phyloP scores from a whole-genome alignment of 2,888 invertebrate genomes.

The Luffia ferchaultella region DNA sequence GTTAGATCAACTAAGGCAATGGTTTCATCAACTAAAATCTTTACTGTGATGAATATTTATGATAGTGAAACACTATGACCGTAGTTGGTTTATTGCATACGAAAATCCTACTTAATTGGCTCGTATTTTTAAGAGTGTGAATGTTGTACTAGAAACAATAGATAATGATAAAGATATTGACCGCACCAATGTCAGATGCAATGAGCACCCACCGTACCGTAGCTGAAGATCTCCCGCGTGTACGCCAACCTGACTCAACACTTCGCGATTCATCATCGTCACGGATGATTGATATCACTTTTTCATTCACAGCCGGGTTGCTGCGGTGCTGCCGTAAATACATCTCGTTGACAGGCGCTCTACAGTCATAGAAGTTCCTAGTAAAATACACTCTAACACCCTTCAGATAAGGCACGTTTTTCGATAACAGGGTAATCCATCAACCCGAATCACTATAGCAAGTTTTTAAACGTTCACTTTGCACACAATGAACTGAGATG shows the following conservation, averaged over 20 bases:
- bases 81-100: too few species aligned
- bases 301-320: neutral
- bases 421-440: too few species aligned
- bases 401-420: neutral
- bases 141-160: too few species aligned
- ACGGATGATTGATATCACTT: neutral
- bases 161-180: too few species aligned
- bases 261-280: neutral
- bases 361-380: neutral
- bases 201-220: too few species aligned
- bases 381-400: neutral
- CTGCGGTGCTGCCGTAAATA: neutral
- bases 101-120: too few species aligned
- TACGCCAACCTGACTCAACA: neutral
- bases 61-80: too few species aligned
- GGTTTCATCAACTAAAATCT: too few species aligned
- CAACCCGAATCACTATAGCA: neutral
- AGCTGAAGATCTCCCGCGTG: neutral
- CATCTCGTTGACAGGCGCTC: neutral
- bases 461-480: neutral
- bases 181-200: too few species aligned
- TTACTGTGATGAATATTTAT: too few species aligned
- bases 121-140: too few species aligned
- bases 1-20: too few species aligned
- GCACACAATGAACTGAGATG: neutral